These are phyloP conservation scores for Cyanistes caeruleus DNA, from an alignment of 2,113 vertebrate species.

Conservation along the genomic window DNA sequence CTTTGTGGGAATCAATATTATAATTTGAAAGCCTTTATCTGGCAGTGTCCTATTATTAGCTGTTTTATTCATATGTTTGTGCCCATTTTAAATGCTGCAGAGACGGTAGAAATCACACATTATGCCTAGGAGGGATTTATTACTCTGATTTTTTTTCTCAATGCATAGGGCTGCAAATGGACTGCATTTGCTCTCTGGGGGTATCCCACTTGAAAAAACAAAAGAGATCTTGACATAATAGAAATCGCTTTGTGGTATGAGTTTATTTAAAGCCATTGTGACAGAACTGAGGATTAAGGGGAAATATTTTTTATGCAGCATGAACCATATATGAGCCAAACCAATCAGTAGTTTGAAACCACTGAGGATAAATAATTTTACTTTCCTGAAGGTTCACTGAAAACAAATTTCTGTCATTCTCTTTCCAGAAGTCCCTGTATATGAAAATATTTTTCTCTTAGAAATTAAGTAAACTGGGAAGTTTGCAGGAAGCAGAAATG, in stretches of 20 bases:
- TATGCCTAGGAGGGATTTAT: conserved; percentile 11
- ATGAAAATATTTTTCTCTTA: conserved; percentile 44
- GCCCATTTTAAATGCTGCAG: not conserved
- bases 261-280: conserved; percentile 52
- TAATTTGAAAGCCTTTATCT: not conserved
- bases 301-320: not conserved
- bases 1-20: not conserved
- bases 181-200: not conserved
- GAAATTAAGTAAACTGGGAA: conserved; percentile 40
- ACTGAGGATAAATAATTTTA: not conserved
- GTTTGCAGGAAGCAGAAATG: conserved; percentile 45
- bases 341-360: conserved; percentile 21
- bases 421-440: not conserved
- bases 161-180: not conserved
- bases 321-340: conserved; percentile 25
- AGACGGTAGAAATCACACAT: not conserved
- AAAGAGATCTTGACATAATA: conserved; percentile 10
- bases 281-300: not conserved
- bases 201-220: not conserved
- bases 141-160: not conserved
- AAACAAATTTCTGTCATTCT: conserved; percentile 14
- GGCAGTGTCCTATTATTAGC: not conserved
- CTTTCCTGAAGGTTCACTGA: not conserved
- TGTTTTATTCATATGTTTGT: conserved; percentile 3
- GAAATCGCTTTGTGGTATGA: not conserved